phyloP scores from a whole-genome alignment of 2,797 vertebrate genomes.

The Mareca penelope region DNA sequence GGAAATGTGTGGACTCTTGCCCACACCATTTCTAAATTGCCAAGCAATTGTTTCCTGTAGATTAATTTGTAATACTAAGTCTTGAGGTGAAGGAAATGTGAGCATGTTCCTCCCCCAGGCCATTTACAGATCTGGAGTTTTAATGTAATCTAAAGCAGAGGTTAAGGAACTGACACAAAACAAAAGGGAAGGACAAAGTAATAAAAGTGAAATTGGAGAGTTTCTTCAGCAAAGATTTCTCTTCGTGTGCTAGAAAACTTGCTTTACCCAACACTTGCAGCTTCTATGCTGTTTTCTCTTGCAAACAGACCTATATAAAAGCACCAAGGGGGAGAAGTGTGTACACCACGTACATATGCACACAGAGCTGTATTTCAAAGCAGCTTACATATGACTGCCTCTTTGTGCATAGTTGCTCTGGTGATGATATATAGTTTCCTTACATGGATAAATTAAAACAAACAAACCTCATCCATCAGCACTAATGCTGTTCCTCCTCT shows the following conservation, averaged over 20 bases:
- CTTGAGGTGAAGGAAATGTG: constrained; percentile 55
- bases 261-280: not conserved
- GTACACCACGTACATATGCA: rapidly evolving
- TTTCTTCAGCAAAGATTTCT: not conserved
- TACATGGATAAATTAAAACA: not conserved
- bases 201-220: rapidly evolving
- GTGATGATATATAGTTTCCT: not conserved
- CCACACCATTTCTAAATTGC: constrained; percentile 55
- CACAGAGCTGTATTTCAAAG: rapidly evolving
- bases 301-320: not conserved
- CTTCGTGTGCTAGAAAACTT: not conserved
- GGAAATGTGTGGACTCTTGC: not conserved
- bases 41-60: constrained; percentile 72
- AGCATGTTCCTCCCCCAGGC: constrained; percentile 51
- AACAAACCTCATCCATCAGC: not conserved
- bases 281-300: not conserved
- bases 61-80: constrained; percentile 75
- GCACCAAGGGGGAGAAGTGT: not conserved
- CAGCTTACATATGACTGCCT: rapidly evolving
- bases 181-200: not conserved
- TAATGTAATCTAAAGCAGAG: constrained; percentile 38
- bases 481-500: not conserved
- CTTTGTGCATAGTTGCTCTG: not conserved
- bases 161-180: rapidly evolving
- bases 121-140: constrained; percentile 33